Conservation (phyloP, 1,140 invertebrate genomes). For the Ectropis grisescens region DNA sequence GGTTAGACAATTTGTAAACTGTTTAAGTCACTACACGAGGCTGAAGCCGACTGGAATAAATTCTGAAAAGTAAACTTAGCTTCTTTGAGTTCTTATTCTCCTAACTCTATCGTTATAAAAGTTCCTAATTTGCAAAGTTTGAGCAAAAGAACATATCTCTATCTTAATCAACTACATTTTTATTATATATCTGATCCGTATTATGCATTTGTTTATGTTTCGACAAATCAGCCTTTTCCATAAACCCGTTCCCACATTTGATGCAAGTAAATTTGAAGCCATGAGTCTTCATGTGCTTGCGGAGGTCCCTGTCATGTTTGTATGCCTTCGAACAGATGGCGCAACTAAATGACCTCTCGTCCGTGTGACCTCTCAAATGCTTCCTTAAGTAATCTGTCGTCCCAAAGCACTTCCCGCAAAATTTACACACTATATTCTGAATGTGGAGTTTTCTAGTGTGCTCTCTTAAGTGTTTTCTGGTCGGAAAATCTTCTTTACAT, state of each 20-base stretch:
- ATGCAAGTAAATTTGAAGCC: too few species aligned
- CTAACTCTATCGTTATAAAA: too few species aligned
- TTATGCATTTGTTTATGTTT: too few species aligned
- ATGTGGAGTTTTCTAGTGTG: slow-evolving; percentile 64
- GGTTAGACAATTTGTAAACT: too few species aligned
- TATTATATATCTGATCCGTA: too few species aligned
- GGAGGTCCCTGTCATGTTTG: slow-evolving; percentile 77
- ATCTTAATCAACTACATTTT: too few species aligned
- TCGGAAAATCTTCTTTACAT: slow-evolving; percentile 29
- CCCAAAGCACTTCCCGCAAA: slow-evolving; percentile 66
- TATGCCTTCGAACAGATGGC: slow-evolving; percentile 71
- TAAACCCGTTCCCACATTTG: slow-evolving; percentile 59
- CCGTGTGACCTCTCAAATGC: slow-evolving; percentile 79
- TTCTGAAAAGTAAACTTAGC: too few species aligned
- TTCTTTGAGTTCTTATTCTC: too few species aligned
- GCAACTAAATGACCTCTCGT: slow-evolving; percentile 72
- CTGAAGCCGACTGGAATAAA: too few species aligned
- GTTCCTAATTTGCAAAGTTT: too few species aligned
- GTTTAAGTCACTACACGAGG: too few species aligned
- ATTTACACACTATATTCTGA: slow-evolving; percentile 62
- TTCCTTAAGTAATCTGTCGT: slow-evolving; percentile 74
- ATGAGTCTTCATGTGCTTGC: slow-evolving; percentile 72
- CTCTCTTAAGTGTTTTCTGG: slow-evolving; percentile 31
- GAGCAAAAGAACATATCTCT: too few species aligned
- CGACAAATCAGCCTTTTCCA: slow-evolving; percentile 24